Evolutionary conservation across 37 sponge, comb jelly and placozoan species (phyloP), one percentile per base, ranked within the genome.

Genomic region (Spongia lamella): DNA sequence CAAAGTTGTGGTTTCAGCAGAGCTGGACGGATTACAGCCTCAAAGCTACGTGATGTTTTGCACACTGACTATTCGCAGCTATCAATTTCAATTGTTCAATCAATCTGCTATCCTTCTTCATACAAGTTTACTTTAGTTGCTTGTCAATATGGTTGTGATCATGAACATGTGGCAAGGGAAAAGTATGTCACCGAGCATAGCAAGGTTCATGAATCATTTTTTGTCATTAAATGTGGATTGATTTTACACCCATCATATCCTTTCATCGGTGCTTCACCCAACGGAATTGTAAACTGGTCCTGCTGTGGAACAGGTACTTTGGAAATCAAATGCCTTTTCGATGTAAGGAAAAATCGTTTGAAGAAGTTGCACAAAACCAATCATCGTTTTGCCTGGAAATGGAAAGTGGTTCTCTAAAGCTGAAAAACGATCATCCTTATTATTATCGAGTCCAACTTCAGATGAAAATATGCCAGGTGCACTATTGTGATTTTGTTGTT

Each of bases 21-120:
- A 37, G 61, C 84, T 61, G 78, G 84, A 19, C 52, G 70, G 53
- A 39, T 84, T 26, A 84, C 78, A 55, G 78, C 84, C 25, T 83
- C 83, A 21, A 67, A 24, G 51, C 25, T 84, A 17, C 53, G 38
- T n/a, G 60, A 22, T 26, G 78, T 77, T 35, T 68, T 77, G 60
- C 24, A 34, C 31, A 75, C 83, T 56, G 40, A 62, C 40, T 58
- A 53, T 49, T 34, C 36, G 13, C 24, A 43, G 25, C 75, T 74
- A 73, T 82, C 83, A 5, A 43, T 36, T 30, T 54, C 66, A 30
- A 56, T 82, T 32, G 73, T 82, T 52, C 62, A 73, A 38, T 20
- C 37, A 21, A 52, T 82, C 14, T 82, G 83, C 37, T 82, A 82
- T 37, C 83, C 75, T 36, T 66, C 72, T 24, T 25, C 16, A 19